phyloP scores from a whole-genome alignment of 2,888 invertebrate species.

The Ectemnius cavifrons region DNA sequence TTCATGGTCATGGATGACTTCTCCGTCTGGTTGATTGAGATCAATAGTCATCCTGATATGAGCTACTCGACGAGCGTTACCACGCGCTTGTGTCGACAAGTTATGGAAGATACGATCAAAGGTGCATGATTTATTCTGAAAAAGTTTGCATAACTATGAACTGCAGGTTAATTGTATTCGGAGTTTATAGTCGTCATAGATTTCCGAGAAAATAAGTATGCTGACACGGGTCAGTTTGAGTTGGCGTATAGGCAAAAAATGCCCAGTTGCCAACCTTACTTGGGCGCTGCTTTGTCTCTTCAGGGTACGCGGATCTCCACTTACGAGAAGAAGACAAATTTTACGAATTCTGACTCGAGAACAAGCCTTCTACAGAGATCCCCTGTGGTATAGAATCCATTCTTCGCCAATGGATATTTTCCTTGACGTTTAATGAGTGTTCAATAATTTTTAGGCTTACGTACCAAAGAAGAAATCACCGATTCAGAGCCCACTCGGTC shows the following conservation, averaged over 20 bases:
- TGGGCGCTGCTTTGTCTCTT: constrained; percentile 85
- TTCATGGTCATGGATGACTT: constrained; percentile 95
- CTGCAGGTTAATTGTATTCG: background rate
- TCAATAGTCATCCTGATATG: constrained; percentile 96
- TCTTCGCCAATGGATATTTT: background rate
- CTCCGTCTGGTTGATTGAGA: constrained; percentile 95
- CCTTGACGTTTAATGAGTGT: background rate
- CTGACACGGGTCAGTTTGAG: constrained; percentile 90
- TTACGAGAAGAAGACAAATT: constrained; percentile 71
- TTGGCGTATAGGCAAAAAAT: constrained; percentile 87
- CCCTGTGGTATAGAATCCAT: constrained; percentile 55
- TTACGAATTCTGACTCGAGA: constrained; percentile 78
- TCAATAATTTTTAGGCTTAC: constrained; percentile 53
- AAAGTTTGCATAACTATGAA: background rate
- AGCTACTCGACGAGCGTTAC: constrained; percentile 95
- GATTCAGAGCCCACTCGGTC: constrained; percentile 80
- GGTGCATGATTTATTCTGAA: constrained; percentile 79
- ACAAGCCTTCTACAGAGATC: constrained; percentile 67
- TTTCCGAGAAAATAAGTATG: constrained; percentile 84
- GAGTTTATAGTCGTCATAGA: constrained; percentile 86
- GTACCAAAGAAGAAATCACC: constrained; percentile 68
- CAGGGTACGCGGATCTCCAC: constrained; percentile 83
- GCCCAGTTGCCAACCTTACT: constrained; percentile 89
- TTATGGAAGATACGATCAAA: constrained; percentile 94
- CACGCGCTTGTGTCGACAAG: constrained; percentile 90